Evolutionary conservation across 2,113 vertebrate species (phyloP), one percentile per base, ranked within the genome.

Genomic region (Irena cyanogastra): DNA sequence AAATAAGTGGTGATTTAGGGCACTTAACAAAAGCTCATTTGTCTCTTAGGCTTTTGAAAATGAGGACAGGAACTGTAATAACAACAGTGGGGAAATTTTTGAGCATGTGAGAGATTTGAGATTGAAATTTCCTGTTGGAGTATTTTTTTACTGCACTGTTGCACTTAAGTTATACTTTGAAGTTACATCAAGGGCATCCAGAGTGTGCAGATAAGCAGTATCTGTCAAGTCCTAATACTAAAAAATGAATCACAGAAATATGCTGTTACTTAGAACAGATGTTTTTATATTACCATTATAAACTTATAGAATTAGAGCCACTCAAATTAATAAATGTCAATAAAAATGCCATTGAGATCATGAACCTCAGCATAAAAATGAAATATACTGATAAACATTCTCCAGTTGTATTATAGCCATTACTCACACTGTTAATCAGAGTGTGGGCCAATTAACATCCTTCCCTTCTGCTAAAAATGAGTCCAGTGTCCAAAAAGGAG

Each of bases 11-110:
- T 61, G 71, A 87, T 82, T 82, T 89, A 87, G 44, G 53, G n/a
- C 83, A 89, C 52, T 86, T 87, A 61, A n/a, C 50, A 77, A 21
- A 92, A 78, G 15, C 49, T 93, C 19, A n/a, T 84, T 81, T 74
- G 37, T 88, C 83, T 89, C 70, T 80, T 56, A 94, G 74, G 83
- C 39, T 87, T 94, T 92, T 91, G 60, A 87, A 92, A 92, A 93
- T 65, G 87, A 69, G 72, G 56, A 75, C 64, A 93, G 23, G n/a
- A 79, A 68, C 52, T 70, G 83, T 78, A 90, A 92, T 87, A 81
- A 65, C 30, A 90, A 61, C 47, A 89, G 19, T 31, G 44, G 39
- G 30, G 17, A 87, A n/a, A 47, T 35, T 83, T 80, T 61, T 52
- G 22, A 78, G 60, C 28, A 63, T 41, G 35, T 37, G 39, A 54